Base-by-base conservation (phyloP, 2,797 vertebrate genomes). In the Mus caroli region DNA sequence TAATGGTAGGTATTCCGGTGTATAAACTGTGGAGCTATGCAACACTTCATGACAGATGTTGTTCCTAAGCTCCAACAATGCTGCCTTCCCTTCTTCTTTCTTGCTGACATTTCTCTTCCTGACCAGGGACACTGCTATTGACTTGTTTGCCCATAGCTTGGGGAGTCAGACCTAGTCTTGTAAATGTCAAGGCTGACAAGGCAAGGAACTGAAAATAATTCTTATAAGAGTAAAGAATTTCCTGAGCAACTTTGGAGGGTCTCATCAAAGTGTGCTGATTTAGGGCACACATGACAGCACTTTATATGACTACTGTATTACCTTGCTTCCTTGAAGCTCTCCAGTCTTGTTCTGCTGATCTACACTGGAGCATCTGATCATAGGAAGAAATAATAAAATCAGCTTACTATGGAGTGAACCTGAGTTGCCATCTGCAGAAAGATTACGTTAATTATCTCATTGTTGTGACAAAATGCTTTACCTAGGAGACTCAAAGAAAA, bases 121-220 rank as follows among this genome's bases (percentile, higher is more conserved):
- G 91, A 69, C 52, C 71, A 43, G 46, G 80, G 84, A 84, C 46
- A 67, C 58, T 62, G n/a, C 84, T 95, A 62, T 95, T 73, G 87
- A 83, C 37, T 93, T 73, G 40, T 92, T 95, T 94, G 52, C 50
- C 71, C 76, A 94, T 96, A 92, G 37, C 71, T 77, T 92, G 58
- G 14, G 22, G 58, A 94, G 54, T 80, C 52, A 67, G 54, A 71
- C 11, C 12, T 69, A 22, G 28, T 91, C 75, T 60, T 90, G 8
- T 89, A 80, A 94, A 91, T 92, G 76, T 95, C 87, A 93, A 1
- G 50, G 46, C 75, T 96, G 93, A 91, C 91, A 71, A 79, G 82
- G 46, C 43, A 94, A 91, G 71, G 43, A 79, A 94, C 67, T 82
- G 62, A 85, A 94, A 40, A 69, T 52, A 46, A 69, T 37, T 3